These are phyloP conservation scores for Ellobium chinense DNA, from an alignment of 2,888 invertebrate species.

Conservation along the genomic window DNA sequence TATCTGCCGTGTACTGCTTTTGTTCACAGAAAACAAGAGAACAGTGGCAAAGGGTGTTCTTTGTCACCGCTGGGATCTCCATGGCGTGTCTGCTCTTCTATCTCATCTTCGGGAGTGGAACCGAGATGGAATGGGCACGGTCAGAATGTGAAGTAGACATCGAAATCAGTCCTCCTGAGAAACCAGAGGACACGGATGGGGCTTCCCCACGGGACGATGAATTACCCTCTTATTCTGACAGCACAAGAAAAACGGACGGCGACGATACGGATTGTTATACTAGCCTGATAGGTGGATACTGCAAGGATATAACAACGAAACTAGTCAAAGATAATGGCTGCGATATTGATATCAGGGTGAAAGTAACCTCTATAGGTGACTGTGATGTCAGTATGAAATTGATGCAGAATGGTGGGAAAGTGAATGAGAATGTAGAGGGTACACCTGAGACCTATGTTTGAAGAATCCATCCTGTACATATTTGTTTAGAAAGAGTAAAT, in stretches of 20 bases:
- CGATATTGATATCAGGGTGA: neutral
- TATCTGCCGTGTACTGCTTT: too few species aligned
- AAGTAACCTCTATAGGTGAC: neutral
- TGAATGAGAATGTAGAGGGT: neutral
- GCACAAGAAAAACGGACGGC: neutral
- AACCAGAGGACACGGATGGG: neutral
- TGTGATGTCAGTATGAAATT: neutral
- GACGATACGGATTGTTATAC: neutral
- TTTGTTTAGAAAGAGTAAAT: too few species aligned
- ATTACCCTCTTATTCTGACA: too few species aligned
- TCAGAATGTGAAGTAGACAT: neutral
- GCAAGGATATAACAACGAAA: neutral
- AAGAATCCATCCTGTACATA: too few species aligned
- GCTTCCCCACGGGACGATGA: neutral
- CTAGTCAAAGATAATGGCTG: neutral
- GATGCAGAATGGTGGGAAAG: neutral
- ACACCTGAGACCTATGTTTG: neutral
- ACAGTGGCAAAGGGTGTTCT: constrained; percentile 56
- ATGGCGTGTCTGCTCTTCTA: constrained; percentile 5
- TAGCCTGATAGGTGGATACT: neutral
- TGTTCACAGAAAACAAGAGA: constrained; percentile 50
- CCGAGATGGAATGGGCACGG: neutral
- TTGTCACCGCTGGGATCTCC: constrained; percentile 45
- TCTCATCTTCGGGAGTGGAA: neutral
- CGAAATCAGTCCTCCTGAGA: neutral